Base-by-base conservation (phyloP, 37 sponge, comb jelly and placozoan genomes). In the Aplysina aerophoba region DNA sequence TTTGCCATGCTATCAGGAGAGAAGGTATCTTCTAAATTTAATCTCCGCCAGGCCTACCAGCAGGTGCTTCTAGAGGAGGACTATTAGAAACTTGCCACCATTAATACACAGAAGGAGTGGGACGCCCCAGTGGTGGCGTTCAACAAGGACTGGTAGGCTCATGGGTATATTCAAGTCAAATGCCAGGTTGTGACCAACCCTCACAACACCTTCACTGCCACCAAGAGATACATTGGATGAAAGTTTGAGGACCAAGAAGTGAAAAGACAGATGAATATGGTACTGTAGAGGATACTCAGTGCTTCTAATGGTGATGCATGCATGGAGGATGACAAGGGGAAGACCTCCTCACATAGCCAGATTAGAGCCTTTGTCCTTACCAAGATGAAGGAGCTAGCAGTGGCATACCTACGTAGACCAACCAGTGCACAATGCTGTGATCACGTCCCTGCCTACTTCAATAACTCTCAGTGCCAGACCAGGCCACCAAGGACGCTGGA, bases 371-470 rank as follows among this genome's bases (percentile, higher is more conserved):
- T 97, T 88, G 96, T 99, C 15, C 92, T 99, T 60, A 89, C 84
- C 20, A 99, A 99, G 80, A 97, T 99, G 96, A 97, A 97, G 84
- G 97, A 99, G 36, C 95, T 96, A 35, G 98, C 98, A 93, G 97
- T 95, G 86, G 74, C 38, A n/a, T 99, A 95, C 85, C 89, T 99
- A 0, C 91, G 96, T n/a, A n/a, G n/a, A n/a, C 19, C 87, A 90
- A 65, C 50, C 79, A 0, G 91, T 97, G 0, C 91, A 95, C 73
- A 89, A 95, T 85, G 97, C 99, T 38, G 99, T 99, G 16, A 77
- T 99, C 35, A 99, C 99, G 99, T 99, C 0, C 99, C 99, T 21
- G 99, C 99, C 14, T 99, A 99, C 75, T 99, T 99, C 90, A 99
- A 99, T 78, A 97, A 99, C 63, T 99, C 99, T n/a, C 99, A 99